A percentile compares a stretch with the other conserved stretches of the same genome.
phyloP scores from a whole-genome alignment of 2,113 vertebrate species.

The Clupea harengus region DNA sequence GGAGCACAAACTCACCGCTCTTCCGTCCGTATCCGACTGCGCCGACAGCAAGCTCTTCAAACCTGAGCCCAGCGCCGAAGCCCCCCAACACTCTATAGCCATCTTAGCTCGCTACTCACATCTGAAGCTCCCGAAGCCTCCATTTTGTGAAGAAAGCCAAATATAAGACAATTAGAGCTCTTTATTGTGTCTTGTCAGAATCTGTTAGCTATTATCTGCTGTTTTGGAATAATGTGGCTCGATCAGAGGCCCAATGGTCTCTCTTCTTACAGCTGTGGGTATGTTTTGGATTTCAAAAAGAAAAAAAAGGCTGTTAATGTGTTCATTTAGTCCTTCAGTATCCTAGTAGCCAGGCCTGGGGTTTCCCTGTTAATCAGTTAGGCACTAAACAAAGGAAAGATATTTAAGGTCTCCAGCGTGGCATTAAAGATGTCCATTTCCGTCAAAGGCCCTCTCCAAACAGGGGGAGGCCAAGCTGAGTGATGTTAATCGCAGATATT shows the following conservation, averaged over 20 bases:
- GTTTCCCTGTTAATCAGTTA: background rate
- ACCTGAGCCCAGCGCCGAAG: background rate
- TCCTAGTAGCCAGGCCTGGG: background rate
- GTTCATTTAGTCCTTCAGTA: background rate
- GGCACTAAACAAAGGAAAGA: background rate
- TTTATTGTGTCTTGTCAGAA: background rate
- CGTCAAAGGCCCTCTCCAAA: background rate
- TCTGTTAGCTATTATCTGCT: background rate
- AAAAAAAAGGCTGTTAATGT: background rate
- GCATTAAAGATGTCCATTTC: background rate
- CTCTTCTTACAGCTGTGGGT: background rate
- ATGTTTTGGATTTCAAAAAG: background rate
- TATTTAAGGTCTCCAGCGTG: background rate
- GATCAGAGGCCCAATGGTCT: background rate
- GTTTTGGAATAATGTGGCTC: background rate
- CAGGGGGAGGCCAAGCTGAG: background rate
- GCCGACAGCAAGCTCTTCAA: background rate
- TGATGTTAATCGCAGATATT: constrained; percentile 10
- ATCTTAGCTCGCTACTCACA: background rate
- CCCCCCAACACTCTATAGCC: background rate
- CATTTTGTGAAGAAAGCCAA: background rate
- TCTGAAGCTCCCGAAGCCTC: background rate
- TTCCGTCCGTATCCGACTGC: constrained; percentile 30
- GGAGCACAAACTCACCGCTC: constrained; percentile 64
- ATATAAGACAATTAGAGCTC: background rate